Base-by-base conservation (phyloP, 2,113 vertebrate genomes). In the Ranitomeya imitator region DNA sequence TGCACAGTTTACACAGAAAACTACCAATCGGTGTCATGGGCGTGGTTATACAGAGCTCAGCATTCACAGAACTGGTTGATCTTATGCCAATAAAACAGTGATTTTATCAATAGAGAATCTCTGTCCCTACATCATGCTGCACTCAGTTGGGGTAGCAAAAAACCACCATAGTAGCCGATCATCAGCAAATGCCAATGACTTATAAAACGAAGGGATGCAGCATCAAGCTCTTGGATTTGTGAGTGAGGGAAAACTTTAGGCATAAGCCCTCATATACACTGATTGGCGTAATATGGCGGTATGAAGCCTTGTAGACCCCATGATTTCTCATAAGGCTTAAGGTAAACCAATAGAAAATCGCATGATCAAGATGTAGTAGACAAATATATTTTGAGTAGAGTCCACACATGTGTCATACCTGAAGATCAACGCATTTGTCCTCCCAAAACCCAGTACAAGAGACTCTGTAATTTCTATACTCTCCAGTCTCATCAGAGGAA, bases 391-490 rank as follows among this genome's bases (percentile, higher is more conserved):
- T 5, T 16, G 14, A 7, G 8, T 15, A 73, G 13, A 31, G 69
- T 6, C 14, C 16, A 45, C 6, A 37, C 71, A 83, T 67, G 19
- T 21, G 4, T 89, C 89, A 54, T 97, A 99, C 98, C 98, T 99
- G 96, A 99, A 99, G 90, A 99, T 97, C 86, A 99, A 95, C 59
- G 97, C 97, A 90, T 99, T 99, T 90, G 98, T 99, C 93, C 98
- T 97, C 93, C 98, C 98, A 83, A 99, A 98, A 87, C 98, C 98
- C 74, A 99, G 93, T 81, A 99, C 98, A 90, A 99, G 95, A 86
- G 97, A 98, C 92, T 99, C 98, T 37, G 98, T 99, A 94, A 99
- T 98, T 94, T 99, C 98, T 91, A 99, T 96, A 93, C 97, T 98
- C 93, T 99, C 98, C 52, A 96, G 96, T 93, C 98, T 97, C 98